Base-by-base conservation (phyloP, 2,888 invertebrate species). In the Pheosia tremula region DNA sequence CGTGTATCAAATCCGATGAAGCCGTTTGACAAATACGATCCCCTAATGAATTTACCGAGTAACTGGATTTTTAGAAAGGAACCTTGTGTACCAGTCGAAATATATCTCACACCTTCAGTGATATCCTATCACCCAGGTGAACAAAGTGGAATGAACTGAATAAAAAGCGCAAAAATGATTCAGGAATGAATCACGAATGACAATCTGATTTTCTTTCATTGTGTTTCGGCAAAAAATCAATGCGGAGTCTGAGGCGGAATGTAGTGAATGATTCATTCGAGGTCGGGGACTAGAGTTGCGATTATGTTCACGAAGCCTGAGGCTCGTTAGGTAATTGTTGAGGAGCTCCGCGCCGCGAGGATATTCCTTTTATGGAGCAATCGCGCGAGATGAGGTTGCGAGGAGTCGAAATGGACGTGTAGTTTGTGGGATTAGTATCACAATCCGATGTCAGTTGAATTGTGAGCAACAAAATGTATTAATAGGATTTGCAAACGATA, bases 321-420 rank as follows among this genome's bases (percentile, higher is more conserved):
- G 53, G 57, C 41, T 58, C 54, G 62, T 62, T 61, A 59, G 66
- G 64, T 66, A 69, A 71, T 63, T 61, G 67, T 69, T 61, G 67
- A 50, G 63, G 60, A 64, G 60, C 64, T 54, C 60, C 58, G 66
- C 59, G 67, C 62, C 60, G 60, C 60, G 53, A 52, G 67, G 72
- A 74, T 75, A 77, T 77, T 77, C 74, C 74, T 74, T 72, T 74
- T 77, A 74, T 74, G 66, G 75, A 74, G 75, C 67, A 71, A 77
- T 77, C 67, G 58, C 61, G 47, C 38, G 58, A 58, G 71, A 77
- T 66, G 66, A 67, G 61, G 57, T 59, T 63, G 66, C 59, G 56
- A 60, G 63, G 55, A 66, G 60, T 57, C 63, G 60, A 58, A 67
- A 67, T 56, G 54, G 60, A 62, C 49, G 71, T 66, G 56, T 65